Percentiles rank a stretch among this genome's conserved stretches.
Evolutionary conservation across 1,140 invertebrate species (phyloP).

Genomic region (Pseudachorutes palmiensis): DNA sequence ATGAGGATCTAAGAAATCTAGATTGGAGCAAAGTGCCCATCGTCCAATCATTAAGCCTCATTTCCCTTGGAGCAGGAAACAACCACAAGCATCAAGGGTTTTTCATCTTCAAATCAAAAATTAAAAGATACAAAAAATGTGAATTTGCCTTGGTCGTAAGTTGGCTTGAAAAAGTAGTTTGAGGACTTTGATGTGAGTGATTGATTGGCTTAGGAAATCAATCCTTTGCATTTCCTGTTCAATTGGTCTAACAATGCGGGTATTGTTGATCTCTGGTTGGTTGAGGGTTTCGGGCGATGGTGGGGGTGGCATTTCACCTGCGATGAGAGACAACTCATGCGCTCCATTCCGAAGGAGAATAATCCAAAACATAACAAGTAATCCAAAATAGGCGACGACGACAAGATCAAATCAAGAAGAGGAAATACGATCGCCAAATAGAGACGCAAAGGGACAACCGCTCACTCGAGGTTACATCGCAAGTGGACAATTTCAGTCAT

Average conservation of each 20-base stretch:
- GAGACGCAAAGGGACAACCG: neutral
- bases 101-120: too few relatives aligned
- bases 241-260: neutral
- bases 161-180: too few relatives aligned
- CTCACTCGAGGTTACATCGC: too few relatives aligned
- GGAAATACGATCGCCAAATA: neutral
- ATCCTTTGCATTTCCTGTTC: neutral
- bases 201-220: too few relatives aligned
- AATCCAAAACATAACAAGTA: conserved; percentile 11
- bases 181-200: too few relatives aligned
- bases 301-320: conserved; percentile 12
- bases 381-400: neutral
- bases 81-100: too few relatives aligned
- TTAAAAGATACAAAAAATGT: too few relatives aligned
- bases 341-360: conserved; percentile 2
- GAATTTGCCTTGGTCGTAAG: too few relatives aligned
- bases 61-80: too few relatives aligned
- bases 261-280: neutral
- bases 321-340: neutral
- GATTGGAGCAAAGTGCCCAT: too few relatives aligned
- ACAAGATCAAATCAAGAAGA: neutral
- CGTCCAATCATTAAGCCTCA: neutral
- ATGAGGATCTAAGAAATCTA: neutral
- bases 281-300: neutral
- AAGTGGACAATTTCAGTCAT: too few relatives aligned